Percentiles rank a stretch among this genome's conserved stretches.
Conservation (phyloP, 2,113 vertebrate species). For the Aphyosemion australe region DNA sequence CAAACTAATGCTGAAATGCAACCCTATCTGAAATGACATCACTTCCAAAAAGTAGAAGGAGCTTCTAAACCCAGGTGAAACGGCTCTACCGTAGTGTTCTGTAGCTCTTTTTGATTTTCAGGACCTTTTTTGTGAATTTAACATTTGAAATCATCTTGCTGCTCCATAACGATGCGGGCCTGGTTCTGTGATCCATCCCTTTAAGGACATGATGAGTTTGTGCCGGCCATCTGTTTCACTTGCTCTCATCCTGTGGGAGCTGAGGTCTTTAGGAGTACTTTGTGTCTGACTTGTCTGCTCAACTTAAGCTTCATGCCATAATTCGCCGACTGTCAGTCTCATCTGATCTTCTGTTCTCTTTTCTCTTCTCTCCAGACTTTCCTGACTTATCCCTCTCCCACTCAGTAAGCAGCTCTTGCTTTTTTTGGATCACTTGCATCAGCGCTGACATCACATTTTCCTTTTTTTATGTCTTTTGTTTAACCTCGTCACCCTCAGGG, state of each 20-base stretch:
- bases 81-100: no score
- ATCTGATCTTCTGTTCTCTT: constrained; percentile 7
- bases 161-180: background rate
- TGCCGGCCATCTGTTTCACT: constrained; percentile 17
- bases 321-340: background rate
- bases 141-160: background rate
- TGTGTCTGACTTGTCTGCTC: background rate
- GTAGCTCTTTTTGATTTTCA: no score
- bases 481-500: background rate
- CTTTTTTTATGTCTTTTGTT: constrained; percentile 33
- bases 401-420: constrained; percentile 34
- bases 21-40: no score
- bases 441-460: constrained; percentile 37
- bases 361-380: constrained; percentile 3
- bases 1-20: no score
- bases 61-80: no score
- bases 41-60: no score
- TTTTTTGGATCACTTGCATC: constrained; percentile 52
- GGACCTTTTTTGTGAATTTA: background rate
- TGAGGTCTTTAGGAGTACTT: background rate
- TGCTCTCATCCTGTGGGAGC: constrained; percentile 6
- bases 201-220: constrained; percentile 7
- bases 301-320: background rate
- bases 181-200: background rate
- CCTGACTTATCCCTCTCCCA: constrained; percentile 26